These are phyloP conservation scores for Thecocarcelia acutangulata DNA, from an alignment of 2,888 invertebrate genomes.

Conservation along the genomic window DNA sequence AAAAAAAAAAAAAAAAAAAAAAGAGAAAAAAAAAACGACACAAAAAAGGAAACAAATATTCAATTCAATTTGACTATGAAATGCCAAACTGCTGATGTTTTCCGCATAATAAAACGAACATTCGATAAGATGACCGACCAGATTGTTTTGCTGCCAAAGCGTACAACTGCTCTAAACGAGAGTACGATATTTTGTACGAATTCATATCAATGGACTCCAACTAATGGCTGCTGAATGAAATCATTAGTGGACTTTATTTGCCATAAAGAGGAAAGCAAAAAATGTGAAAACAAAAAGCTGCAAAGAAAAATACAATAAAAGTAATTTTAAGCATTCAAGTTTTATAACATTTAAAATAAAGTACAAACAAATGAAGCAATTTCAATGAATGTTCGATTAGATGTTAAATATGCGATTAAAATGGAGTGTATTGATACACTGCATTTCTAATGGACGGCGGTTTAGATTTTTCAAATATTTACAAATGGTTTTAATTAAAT, in stretches of 20 bases:
- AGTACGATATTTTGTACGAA: background rate
- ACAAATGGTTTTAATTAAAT: constrained; percentile 48
- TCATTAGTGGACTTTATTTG: constrained; percentile 22
- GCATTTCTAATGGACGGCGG: constrained; percentile 30
- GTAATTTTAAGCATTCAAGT: constrained; percentile 30
- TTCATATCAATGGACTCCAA: constrained; percentile 24
- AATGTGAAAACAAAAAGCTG: no score
- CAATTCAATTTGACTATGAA: constrained; percentile 57
- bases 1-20: background rate
- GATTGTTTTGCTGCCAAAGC: constrained; percentile 35
- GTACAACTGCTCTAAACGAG: background rate
- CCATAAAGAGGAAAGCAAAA: background rate
- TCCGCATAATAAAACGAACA: constrained; percentile 61
- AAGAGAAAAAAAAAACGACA: background rate
- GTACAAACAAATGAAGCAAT: constrained; percentile 33
- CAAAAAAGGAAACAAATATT: constrained; percentile 56
- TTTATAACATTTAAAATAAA: constrained; percentile 21
- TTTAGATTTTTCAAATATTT: constrained; percentile 18
- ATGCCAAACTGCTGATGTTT: constrained; percentile 64
- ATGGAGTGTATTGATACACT: constrained; percentile 1
- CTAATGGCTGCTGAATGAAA: constrained; percentile 32
- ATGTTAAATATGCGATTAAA: constrained; percentile 47
- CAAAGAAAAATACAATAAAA: constrained; percentile 24
- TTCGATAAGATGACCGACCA: constrained; percentile 58
- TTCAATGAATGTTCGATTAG: constrained; percentile 52